These are phyloP conservation scores for Teleogryllus occipitalis DNA, from an alignment of 1,140 invertebrate genomes.

Conservation along the genomic window DNA sequence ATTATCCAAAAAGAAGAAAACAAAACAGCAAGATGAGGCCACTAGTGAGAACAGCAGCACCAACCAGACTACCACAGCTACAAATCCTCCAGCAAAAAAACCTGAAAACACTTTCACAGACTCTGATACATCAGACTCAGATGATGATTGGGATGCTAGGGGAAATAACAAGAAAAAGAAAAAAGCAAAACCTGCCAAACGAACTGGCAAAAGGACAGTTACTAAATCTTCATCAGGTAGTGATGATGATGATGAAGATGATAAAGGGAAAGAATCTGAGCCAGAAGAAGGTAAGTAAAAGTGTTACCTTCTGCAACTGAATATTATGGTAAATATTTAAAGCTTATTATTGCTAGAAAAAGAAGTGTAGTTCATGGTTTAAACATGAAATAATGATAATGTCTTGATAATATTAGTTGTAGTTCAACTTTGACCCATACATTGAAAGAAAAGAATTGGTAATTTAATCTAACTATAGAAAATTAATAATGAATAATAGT, in stretches of 20 bases:
- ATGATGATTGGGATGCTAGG: constrained; percentile 59
- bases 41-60: constrained; percentile 33
- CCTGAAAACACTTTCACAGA: constrained; percentile 37
- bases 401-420: too few relatives aligned
- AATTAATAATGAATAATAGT: too few relatives aligned
- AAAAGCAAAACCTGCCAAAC: constrained; percentile 48
- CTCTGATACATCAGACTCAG: constrained; percentile 62
- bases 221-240: constrained; percentile 41
- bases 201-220: constrained; percentile 35
- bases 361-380: too few relatives aligned
- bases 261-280: constrained; percentile 49
- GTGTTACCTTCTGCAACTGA: too few relatives aligned
- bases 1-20: constrained; percentile 79
- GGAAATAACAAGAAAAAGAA: constrained; percentile 50
- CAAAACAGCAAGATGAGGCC: constrained; percentile 29
- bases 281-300: constrained; percentile 52
- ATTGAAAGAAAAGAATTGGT: too few relatives aligned
- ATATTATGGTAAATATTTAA: too few relatives aligned
- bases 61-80: constrained; percentile 33
- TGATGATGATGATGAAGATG: constrained; percentile 41
- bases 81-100: constrained; percentile 41
- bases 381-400: too few relatives aligned
- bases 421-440: too few relatives aligned
- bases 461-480: too few relatives aligned
- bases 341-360: too few relatives aligned